Evolutionary conservation across 2,113 vertebrate species (phyloP).

Genomic region (Sebastes fasciatus): DNA sequence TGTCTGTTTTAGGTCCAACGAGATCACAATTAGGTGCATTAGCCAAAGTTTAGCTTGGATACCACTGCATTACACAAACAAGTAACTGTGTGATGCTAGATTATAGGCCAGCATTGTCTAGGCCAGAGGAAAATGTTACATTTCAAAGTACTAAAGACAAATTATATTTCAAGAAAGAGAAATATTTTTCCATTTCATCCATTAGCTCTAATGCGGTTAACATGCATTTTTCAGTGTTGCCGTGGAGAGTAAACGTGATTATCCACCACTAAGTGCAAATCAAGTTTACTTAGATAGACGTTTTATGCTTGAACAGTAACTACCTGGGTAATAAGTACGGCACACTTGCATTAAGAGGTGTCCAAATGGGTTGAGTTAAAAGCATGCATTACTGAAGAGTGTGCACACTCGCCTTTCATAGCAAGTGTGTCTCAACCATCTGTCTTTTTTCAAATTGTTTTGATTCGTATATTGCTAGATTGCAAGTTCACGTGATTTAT

Average conservation of each 20-base stretch:
- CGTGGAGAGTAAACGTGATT: conserved; percentile 59
- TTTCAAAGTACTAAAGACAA: conserved; percentile 12
- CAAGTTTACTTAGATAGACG: conserved; percentile 47
- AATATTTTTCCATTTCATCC: conserved; percentile 48
- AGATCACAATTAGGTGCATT: background rate
- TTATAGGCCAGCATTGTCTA: background rate
- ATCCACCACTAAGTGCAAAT: conserved; percentile 67
- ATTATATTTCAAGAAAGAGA: conserved; percentile 8
- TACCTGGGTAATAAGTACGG: conserved; percentile 52
- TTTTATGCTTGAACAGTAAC: conserved; percentile 61
- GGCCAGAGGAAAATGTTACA: background rate
- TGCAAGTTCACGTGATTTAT: conserved; percentile 5
- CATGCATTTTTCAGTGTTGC: conserved; percentile 64
- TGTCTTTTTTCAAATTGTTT: conserved; percentile 27
- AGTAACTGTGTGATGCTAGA: background rate
- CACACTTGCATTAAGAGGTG: conserved; percentile 53
- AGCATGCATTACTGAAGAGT: conserved; percentile 34
- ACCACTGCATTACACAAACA: background rate
- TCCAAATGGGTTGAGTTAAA: conserved; percentile 49
- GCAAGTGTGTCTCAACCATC: conserved; percentile 20
- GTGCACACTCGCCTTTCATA: conserved; percentile 3
- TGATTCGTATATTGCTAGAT: conserved; percentile 19
- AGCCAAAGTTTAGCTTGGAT: too few species aligned
- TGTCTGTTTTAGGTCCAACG: background rate
- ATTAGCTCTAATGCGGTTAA: conserved; percentile 56